Base-by-base conservation (phyloP, 2,888 invertebrate species). In the Epinotia bilunana region DNA sequence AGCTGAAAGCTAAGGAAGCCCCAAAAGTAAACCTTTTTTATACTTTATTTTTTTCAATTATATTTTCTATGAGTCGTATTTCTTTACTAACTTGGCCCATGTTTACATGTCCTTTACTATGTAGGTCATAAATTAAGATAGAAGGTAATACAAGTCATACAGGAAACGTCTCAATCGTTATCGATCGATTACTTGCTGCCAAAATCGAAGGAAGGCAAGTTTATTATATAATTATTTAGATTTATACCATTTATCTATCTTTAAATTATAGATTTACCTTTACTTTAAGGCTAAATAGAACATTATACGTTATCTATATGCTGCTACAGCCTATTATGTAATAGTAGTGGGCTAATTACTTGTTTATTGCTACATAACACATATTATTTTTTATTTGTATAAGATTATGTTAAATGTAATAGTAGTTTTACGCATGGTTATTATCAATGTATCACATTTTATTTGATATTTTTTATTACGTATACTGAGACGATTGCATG, bases 71-170 rank as follows among this genome's bases (percentile, higher is more conserved):
- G 23, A 28, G 9, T 12, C 12, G 20, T 55, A 1, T 39, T 39
- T 18, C n/a, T 55, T 67, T 49, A 58, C 39, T 13, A 57, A 71
- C 74, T 74, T 74, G 74, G 60, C 49, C 18, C 11, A 39, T n/a
- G 53, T 65, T 58, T 49, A 2, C 60, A 2, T 16, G 33, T 33
- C 7, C 13, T 53, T 53, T n/a, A 43, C 16, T 16, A n/a, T 12
- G 20, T 16, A 6, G 9, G 55, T 60, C 64, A 64, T 28, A 57
- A 28, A 13, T 23, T 18, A 57, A 72, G 23, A 46, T 57, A 43
- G 64, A 72, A 64, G 63, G 60, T 53, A 71, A 74, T 13, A 65
- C 74, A 71, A 65, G 70, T 71, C 53, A 49, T 70, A 39, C 64
- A 64, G 74, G 70, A 74, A 74, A 53, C 53, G 63, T 64, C 58